A percentile compares a stretch with the other conserved stretches of the same genome.
phyloP scores from a whole-genome alignment of 2,113 vertebrate species.

The Xenopus tropicalis region UCB_Xtro_10.0 CM004447.2:10964001-10964500 shows the following conservation, averaged over 20 bases:
- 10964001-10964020: no score
- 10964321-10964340: background rate
- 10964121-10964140: no score
- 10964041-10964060: no score
- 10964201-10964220: background rate
- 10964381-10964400: background rate
- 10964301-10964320: background rate
- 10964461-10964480: background rate
- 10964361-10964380: conserved; percentile 29
- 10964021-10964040: no score
- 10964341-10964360: background rate
- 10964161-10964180: background rate
- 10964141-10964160: no score
- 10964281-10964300: background rate
- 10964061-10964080: no score
- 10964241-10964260: conserved; percentile 6
- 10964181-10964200: background rate
- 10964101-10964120: no score
- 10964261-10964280: background rate
- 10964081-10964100: no score
- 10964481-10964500: background rate
- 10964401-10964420: background rate
- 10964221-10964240: background rate
- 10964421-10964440: conserved; percentile 1
- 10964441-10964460: background rate